Evolutionary conservation across 2,797 vertebrate genomes (phyloP), one percentile per base, ranked within the genome.

Genomic region (Pseudotriccus pelzelni): DNA sequence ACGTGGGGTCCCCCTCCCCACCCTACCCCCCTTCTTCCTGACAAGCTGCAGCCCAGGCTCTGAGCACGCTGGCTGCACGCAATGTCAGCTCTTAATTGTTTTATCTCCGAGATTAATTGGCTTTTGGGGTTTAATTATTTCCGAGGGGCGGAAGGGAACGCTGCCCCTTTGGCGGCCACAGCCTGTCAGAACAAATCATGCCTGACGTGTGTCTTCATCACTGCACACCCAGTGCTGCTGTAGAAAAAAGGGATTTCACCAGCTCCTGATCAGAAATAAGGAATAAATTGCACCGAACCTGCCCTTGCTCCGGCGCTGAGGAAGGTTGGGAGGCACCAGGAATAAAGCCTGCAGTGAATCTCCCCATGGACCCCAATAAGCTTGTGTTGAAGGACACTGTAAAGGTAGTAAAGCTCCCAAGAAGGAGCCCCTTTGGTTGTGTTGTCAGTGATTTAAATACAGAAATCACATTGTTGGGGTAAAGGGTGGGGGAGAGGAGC

Each of bases 291-390:
- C 85, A 12, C 5, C 0, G 2, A 53, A n/a, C 20, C 55, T 8
- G 3, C 39, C 62, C 76, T 41, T 3, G 0, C 77, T 41, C 20
- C 1, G 0, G 69, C 22, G n/a, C 69, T 0, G 1, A 39, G 66
- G 73, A 69, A 62, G 16, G 87, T 46, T 2, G 13, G 60, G 60
- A 64, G 25, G 73, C 39, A 20, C 15, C 2, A 3, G 86, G 67
- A 84, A 72, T 44, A 72, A 84, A 84, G 32, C 37, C 77, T 2
- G 8, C 30, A 27, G 66, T 32, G 59, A 81, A 64, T 49, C 17
- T 73, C n/a, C 37, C 30, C 47, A 14, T 0, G 0, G 15, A 43
- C 17, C 25, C 4, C 1, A 55, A 64, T 36, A 78, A 86, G 78
- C 27, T 66, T 39, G 25, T 12, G 59, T 32, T 44, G 36, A 12